phyloP scores from a whole-genome alignment of 2,113 vertebrate genomes.

The Passer domesticus region DNA sequence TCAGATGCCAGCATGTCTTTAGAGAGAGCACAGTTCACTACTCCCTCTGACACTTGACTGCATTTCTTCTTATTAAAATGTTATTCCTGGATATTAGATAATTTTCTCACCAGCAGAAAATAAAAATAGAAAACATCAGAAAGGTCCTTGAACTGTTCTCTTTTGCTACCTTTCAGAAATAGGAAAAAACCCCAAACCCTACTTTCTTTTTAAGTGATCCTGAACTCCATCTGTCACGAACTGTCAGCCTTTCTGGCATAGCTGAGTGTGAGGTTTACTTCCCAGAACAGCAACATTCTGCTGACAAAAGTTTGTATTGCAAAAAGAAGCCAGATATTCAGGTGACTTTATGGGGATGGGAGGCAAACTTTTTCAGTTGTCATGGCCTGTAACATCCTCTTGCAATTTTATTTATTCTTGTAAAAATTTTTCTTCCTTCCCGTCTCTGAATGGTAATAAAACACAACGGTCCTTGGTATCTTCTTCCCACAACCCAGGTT shows the following conservation, averaged over 20 bases:
- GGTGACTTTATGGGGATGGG: not conserved
- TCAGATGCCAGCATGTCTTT: not conserved
- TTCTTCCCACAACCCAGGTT: accelerated
- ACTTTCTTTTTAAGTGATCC: not conserved
- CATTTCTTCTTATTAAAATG: not conserved
- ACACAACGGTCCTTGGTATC: accelerated
- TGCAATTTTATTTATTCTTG: not conserved
- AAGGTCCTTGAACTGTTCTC: not conserved
- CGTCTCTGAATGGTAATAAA: not conserved
- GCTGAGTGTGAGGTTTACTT: not conserved
- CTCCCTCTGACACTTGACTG: not conserved
- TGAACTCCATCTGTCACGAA: not conserved
- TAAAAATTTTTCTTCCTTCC: not conserved
- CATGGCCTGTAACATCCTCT: not conserved
- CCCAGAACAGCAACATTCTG: not conserved
- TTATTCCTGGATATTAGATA: not conserved
- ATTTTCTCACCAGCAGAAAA: not conserved
- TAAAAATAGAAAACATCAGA: not conserved
- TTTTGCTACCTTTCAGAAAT: not conserved
- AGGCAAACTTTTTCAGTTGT: not conserved
- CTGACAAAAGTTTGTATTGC: not conserved
- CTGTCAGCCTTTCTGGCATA: not conserved
- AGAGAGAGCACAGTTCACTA: not conserved
- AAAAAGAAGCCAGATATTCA: not conserved
- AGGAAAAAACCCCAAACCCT: not conserved